Base-by-base conservation (phyloP, 1,140 invertebrate species). In the Philopotamus ludificatus region DNA sequence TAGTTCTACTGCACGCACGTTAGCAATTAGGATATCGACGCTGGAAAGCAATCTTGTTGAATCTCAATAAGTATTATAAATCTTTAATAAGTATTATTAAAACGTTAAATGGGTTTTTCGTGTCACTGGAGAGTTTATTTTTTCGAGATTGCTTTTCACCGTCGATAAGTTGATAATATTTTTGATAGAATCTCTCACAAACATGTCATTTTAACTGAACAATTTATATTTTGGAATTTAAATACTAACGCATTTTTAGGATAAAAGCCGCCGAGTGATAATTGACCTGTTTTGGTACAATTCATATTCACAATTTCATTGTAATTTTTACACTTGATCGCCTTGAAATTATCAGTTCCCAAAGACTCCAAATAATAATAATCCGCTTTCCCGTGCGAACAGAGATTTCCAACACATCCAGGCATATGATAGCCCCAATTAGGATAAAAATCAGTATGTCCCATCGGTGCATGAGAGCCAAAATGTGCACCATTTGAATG, bases 341-440 rank as follows among this genome's bases (percentile, higher is more conserved):
- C 77, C 20, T 70, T 70, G 23, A 84, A 80, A 57, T 77, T 79
- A 7, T 74, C 67, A 10, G 71, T 70, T 22, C 76, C 75, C n/a
- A 86, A 77, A 15, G 80, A 82, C 58, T 83, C 81, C 21, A 81
- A 79, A 58, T 79, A 86, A 12, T 82, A 79, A 12, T 75, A 42
- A 62, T 79, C 83, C 2, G 84, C 75, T 1, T 82, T 76, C 25
- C 72, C 64, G 70, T 84, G 84, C 9, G 79, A 75, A 63, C 84
- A 85, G 21, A 55, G 72, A 28, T 67, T 8, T 66, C 79, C 76
- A 9, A 53, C 55, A 66, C 89, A 92, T 12, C 89, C 89, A 2
- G 86, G 85, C 71, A 91, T 89, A 1, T 71, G 61, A 8, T 63
- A 68, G 3, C 85, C 86, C 39, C 83, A 84, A 67, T 87, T 86